phyloP scores from a whole-genome alignment of 2,113 vertebrate genomes.

The Bubo scandiacus region DNA sequence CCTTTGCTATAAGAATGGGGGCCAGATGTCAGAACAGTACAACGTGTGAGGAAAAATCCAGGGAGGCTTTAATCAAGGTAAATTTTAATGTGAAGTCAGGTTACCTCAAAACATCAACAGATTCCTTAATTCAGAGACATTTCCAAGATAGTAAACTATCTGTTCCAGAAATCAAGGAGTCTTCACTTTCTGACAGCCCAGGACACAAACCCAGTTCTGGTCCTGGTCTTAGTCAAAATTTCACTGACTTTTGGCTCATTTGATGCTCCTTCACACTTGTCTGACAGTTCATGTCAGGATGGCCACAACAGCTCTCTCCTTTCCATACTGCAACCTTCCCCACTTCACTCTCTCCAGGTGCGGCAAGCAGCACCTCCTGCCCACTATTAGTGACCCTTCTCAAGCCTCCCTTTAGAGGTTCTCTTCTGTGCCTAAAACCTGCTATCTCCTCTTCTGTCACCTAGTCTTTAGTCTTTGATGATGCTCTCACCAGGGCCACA shows the following conservation, averaged over 20 bases:
- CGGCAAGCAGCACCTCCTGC: neutral
- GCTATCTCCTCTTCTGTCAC: neutral
- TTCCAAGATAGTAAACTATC: neutral
- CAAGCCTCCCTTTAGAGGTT: neutral
- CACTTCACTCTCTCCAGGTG: neutral
- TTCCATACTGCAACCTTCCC: neutral
- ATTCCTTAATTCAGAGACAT: neutral
- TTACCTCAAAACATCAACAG: neutral
- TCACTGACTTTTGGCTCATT: neutral
- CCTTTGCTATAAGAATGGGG: conserved; percentile 12
- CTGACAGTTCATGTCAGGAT: neutral
- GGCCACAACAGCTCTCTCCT: neutral
- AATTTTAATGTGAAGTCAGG: neutral
- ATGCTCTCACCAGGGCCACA: accelerated
- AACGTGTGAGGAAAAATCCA: neutral
- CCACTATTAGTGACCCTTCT: neutral
- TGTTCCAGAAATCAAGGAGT: neutral
- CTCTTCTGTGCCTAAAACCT: neutral
- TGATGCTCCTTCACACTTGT: neutral
- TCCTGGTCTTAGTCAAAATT: neutral
- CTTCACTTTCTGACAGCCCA: neutral
- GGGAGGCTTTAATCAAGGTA: neutral
- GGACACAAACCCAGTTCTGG: neutral
- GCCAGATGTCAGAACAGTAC: neutral
- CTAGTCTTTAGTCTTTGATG: neutral